Evolutionary conservation across 2,888 invertebrate genomes (phyloP).

Genomic region (Syrphus vitripennis): DNA sequence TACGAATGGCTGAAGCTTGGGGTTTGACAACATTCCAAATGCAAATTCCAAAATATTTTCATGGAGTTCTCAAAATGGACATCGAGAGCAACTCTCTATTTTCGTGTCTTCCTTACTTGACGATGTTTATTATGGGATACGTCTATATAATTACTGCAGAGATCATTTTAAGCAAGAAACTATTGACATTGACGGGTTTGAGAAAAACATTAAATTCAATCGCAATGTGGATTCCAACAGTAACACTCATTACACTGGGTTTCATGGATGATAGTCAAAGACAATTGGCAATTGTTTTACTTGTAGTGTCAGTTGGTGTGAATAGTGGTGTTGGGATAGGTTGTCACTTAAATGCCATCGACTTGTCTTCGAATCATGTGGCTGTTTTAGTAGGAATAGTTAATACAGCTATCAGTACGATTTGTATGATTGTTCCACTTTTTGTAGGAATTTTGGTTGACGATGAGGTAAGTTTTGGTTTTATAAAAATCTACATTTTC

Average conservation of each 20-base stretch:
- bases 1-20: constrained; percentile 86
- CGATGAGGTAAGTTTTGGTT: neutral
- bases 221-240: constrained; percentile 82
- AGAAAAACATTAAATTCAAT: constrained; percentile 75
- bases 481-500: too few relatives aligned
- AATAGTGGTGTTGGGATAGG: constrained; percentile 78
- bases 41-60: too few relatives aligned
- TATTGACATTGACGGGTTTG: constrained; percentile 76
- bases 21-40: constrained; percentile 87
- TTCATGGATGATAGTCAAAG: constrained; percentile 80
- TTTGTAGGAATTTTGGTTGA: neutral
- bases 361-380: constrained; percentile 85
- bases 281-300: constrained; percentile 81
- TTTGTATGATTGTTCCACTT: neutral
- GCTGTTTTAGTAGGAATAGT: constrained; percentile 86
- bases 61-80: constrained; percentile 83
- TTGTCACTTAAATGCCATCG: constrained; percentile 83
- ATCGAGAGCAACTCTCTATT: constrained; percentile 82
- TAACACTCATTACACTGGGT: constrained; percentile 82
- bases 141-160: constrained; percentile 81
- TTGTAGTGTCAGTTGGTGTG: constrained; percentile 83
- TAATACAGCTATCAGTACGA: constrained; percentile 82
- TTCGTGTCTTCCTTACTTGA: constrained; percentile 83
- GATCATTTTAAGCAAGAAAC: constrained; percentile 78
- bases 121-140: constrained; percentile 82